Percentiles rank a stretch among this genome's conserved stretches.
These are phyloP conservation scores for Leptinotarsa lineolata DNA, from an alignment of 1,140 invertebrate genomes.

Conservation along the genomic window DNA sequence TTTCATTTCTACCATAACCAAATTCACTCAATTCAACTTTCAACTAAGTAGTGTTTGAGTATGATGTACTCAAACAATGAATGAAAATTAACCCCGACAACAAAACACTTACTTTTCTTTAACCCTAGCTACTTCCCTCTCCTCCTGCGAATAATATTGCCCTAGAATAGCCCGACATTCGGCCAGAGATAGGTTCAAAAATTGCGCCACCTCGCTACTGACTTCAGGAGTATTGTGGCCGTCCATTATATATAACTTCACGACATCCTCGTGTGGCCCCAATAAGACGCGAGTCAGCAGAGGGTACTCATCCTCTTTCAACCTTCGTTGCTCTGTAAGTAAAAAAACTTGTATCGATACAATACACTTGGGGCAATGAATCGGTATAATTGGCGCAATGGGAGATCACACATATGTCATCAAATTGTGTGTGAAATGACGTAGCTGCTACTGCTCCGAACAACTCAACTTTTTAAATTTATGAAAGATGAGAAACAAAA, in stretches of 20 bases:
- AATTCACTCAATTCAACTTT: no score
- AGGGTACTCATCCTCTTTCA: slow-evolving; percentile 80
- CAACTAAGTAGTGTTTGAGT: no score
- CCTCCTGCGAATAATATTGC: slow-evolving; percentile 78
- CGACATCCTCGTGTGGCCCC: slow-evolving; percentile 82
- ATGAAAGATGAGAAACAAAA: no score
- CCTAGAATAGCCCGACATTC: slow-evolving; percentile 80
- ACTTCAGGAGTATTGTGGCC: slow-evolving; percentile 74
- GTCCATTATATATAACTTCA: slow-evolving; percentile 81
- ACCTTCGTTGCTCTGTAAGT: slow-evolving; percentile 71
- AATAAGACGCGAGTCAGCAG: slow-evolving; percentile 75
- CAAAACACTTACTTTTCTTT: slow-evolving; percentile 68
- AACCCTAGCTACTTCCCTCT: slow-evolving; percentile 70
- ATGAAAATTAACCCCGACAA: no score
- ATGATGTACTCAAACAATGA: no score
- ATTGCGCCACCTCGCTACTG: slow-evolving; percentile 80
- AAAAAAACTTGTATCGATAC: neutral
- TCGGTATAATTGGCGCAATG: no score
- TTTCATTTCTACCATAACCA: no score
- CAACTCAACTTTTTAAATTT: no score
- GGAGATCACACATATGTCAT: no score
- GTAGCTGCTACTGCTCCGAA: no score
- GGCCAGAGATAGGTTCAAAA: slow-evolving; percentile 77
- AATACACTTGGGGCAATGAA: slow-evolving; percentile 3
- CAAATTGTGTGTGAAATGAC: no score